Conservation (phyloP, 2,113 vertebrate species). For the Hystrix cristata region DNA sequence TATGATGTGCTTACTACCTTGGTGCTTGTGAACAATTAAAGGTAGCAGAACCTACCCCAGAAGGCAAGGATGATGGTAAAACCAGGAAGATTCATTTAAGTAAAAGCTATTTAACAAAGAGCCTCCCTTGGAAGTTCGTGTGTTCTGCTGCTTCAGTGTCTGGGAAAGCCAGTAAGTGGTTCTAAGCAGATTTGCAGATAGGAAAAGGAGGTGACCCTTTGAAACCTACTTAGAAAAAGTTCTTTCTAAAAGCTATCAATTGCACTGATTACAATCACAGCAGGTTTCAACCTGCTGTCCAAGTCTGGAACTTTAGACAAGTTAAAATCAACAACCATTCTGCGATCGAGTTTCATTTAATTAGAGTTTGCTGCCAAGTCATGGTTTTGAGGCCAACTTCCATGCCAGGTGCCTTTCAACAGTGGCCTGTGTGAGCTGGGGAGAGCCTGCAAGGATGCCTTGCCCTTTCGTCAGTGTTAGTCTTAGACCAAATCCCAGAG, state of each 20-base stretch:
- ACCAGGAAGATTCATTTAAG: not conserved
- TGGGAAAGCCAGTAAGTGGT: not conserved
- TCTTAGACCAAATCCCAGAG: not conserved
- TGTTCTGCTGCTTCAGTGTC: not conserved
- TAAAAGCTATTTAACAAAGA: not conserved
- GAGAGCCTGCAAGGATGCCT: not conserved
- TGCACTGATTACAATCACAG: conserved; percentile 66
- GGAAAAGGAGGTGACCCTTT: conserved; percentile 37
- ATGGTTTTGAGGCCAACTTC: conserved; percentile 46
- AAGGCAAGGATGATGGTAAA: not conserved
- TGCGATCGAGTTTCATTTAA: conserved; percentile 78
- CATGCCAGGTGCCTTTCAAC: conserved; percentile 68
- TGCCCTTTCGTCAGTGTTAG: not conserved
- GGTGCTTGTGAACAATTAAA: conserved; percentile 28
- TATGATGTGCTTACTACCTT: not conserved
- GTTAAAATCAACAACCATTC: conserved; percentile 76
- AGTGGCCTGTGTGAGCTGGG: not conserved
- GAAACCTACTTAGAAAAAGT: conserved; percentile 57
- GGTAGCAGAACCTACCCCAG: not conserved
- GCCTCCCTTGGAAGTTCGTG: not conserved
- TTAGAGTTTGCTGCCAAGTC: conserved; percentile 78
- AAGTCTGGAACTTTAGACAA: conserved; percentile 75
- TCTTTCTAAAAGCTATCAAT: conserved; percentile 75
- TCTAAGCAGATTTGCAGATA: not conserved
- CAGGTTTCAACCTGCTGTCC: conserved; percentile 79